Percentiles rank a stretch among this genome's conserved stretches.
Conservation (phyloP, 2,888 invertebrate genomes). For the Noctua fimbriata region DNA sequence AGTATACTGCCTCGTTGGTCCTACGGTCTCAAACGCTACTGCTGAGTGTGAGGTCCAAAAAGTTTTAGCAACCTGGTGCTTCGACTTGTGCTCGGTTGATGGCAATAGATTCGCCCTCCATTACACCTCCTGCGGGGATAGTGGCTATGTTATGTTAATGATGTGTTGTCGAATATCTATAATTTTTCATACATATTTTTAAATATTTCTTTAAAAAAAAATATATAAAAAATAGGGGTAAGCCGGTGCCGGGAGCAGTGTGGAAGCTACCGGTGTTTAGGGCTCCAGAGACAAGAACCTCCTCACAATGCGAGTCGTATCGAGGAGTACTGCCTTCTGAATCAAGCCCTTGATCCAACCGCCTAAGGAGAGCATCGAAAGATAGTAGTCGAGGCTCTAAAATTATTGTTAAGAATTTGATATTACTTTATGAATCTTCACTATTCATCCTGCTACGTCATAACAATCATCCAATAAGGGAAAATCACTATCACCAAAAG, state of each 20-base stretch:
- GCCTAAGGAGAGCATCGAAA: no score
- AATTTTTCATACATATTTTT: no score
- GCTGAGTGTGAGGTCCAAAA: neutral
- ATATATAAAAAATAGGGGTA: no score
- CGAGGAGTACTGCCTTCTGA: no score
- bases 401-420: neutral
- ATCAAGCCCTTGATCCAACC: no score
- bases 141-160: neutral
- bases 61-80: neutral
- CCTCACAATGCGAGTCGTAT: no score
- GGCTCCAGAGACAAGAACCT: no score
- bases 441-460: slow-evolving; percentile 19
- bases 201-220: no score
- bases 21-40: neutral
- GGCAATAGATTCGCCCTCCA: neutral
- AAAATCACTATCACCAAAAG: slow-evolving; percentile 27
- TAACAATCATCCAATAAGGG: slow-evolving; percentile 1
- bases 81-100: neutral
- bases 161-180: neutral
- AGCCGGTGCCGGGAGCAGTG: no score
- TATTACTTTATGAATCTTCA: neutral
- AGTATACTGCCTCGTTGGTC: neutral
- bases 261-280: no score
- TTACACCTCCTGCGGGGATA: neutral
- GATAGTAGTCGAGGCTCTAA: no score